Conservation (phyloP, 2,113 vertebrate species). For the Xiphias gladius region DNA sequence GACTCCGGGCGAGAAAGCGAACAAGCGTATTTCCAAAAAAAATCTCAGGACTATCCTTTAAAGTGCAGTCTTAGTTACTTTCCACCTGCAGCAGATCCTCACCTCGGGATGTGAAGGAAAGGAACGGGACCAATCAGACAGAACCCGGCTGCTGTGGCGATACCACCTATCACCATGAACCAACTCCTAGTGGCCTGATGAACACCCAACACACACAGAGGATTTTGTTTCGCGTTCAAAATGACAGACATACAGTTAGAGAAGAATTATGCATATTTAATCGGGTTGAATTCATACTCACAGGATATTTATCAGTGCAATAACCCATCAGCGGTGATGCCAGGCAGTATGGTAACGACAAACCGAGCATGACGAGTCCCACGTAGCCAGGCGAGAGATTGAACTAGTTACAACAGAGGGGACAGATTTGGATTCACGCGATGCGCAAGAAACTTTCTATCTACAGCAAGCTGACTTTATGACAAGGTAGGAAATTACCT, state of each 20-base stretch:
- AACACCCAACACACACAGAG: neutral
- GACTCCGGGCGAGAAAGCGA: neutral
- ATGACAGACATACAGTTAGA: neutral
- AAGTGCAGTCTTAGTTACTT: neutral
- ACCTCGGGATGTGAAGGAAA: conserved; percentile 90
- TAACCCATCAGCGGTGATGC: conserved; percentile 91
- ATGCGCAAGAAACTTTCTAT: neutral
- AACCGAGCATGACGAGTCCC: conserved; percentile 92
- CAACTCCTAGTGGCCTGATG: conserved; percentile 85
- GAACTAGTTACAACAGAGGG: conserved; percentile 82
- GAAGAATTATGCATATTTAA: neutral
- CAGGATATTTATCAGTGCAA: conserved; percentile 91
- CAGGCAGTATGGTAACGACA: conserved; percentile 89
- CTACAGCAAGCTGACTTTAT: neutral
- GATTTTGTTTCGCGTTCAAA: neutral
- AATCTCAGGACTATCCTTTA: neutral
- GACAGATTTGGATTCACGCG: fast-evolving
- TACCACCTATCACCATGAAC: conserved; percentile 87
- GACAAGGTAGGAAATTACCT: conserved; percentile 76
- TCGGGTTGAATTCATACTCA: conserved; percentile 77
- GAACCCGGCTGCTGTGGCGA: conserved; percentile 85
- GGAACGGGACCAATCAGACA: conserved; percentile 91
- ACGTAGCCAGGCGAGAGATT: conserved; percentile 89
- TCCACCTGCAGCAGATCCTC: conserved; percentile 5
- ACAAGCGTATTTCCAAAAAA: neutral